These are phyloP conservation scores for Actinopyga echinites DNA, from an alignment of 53 echinoderm and acorn worm genomes.

Conservation along the genomic window DNA sequence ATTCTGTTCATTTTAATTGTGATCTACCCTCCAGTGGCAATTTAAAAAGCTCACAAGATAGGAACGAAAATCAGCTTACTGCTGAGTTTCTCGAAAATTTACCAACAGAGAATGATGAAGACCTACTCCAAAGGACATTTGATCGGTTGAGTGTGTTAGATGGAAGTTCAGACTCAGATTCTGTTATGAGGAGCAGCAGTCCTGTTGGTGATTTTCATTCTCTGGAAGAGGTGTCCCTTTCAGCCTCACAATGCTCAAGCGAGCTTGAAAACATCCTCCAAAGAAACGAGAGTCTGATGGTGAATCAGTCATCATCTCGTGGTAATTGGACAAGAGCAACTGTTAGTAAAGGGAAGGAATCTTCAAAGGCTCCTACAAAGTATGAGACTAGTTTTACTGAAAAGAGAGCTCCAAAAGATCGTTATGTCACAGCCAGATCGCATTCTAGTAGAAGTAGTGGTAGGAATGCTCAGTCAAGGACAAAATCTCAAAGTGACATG, in stretches of 20 bases:
- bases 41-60: too few species aligned
- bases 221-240: constrained; percentile 18
- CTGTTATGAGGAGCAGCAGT: constrained; percentile 17
- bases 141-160: constrained; percentile 19
- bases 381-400: not conserved
- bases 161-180: constrained; percentile 35
- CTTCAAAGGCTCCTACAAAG: not conserved
- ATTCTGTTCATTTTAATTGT: not conserved
- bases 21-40: too few species aligned
- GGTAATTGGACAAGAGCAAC: not conserved
- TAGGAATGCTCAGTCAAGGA: not conserved
- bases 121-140: constrained; percentile 20
- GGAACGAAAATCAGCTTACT: not conserved
- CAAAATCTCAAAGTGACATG: not conserved
- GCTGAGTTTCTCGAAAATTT: not conserved
- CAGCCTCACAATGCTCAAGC: constrained; percentile 11
- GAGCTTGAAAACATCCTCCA: constrained; percentile 13
- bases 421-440: not conserved
- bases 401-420: not conserved
- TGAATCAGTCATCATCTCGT: too few species aligned
- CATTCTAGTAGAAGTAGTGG: not conserved
- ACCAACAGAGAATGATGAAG: constrained; percentile 1
- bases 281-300: not conserved
- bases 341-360: not conserved
- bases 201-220: not conserved